Conservation (phyloP, 2,888 invertebrate genomes). For the Alentia gelatinosa region DNA sequence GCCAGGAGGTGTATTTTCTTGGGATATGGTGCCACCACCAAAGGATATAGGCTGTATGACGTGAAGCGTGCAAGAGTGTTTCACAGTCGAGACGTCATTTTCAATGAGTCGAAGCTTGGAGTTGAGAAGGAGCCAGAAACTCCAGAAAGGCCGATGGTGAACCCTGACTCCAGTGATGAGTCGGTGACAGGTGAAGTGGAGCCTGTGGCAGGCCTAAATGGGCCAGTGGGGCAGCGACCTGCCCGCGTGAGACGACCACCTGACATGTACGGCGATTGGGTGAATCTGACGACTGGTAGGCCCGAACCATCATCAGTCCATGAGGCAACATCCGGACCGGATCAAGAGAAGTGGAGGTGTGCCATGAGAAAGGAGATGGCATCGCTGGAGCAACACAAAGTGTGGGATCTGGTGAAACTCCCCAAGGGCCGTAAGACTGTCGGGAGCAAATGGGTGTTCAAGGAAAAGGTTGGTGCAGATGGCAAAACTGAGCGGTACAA, state of each 20-base stretch:
- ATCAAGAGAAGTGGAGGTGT: neutral
- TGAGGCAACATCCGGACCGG: constrained; percentile 42
- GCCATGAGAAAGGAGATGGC: neutral
- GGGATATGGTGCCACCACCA: constrained; percentile 60
- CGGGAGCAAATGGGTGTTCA: constrained; percentile 35
- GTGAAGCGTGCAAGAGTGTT: constrained; percentile 10
- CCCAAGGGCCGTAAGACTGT: constrained; percentile 44
- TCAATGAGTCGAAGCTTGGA: constrained; percentile 54
- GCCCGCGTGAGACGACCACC: constrained; percentile 7
- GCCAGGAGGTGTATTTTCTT: constrained; percentile 57
- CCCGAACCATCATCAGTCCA: neutral
- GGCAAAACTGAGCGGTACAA: constrained; percentile 12
- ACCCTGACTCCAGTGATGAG: neutral
- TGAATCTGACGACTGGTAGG: neutral
- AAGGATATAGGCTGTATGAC: constrained; percentile 59
- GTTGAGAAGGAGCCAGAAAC: neutral
- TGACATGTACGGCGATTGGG: constrained; percentile 46
- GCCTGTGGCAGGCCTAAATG: neutral
- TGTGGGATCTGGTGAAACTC: constrained; percentile 63
- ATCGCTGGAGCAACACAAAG: constrained; percentile 54
- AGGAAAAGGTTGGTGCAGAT: constrained; percentile 26
- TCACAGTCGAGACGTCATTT: constrained; percentile 60
- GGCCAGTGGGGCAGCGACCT: neutral
- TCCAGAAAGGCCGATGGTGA: neutral
- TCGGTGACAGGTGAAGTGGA: neutral